Conservation (phyloP, 2,888 invertebrate species). For the Mylabris sibirica region DNA sequence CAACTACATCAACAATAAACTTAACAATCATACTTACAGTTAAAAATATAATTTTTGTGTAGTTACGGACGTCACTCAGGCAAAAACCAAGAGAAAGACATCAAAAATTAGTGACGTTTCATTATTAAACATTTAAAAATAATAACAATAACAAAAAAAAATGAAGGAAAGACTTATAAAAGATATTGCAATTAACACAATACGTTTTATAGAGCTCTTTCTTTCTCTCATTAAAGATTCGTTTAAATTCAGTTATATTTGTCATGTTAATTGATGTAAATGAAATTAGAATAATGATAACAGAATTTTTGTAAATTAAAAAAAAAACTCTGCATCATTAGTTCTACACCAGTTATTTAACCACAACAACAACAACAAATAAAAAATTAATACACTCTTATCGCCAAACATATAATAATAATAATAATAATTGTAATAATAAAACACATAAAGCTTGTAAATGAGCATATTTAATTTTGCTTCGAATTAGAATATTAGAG, state of each 20-base stretch:
- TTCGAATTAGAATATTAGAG: neutral
- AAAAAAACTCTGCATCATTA: neutral
- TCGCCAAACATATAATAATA: conserved; percentile 12
- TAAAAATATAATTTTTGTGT: conserved; percentile 52
- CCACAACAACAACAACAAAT: conserved; percentile 17
- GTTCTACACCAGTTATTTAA: conserved; percentile 21
- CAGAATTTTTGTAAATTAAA: neutral
- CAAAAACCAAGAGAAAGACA: conserved; percentile 65
- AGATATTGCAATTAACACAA: neutral
- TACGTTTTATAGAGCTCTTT: neutral
- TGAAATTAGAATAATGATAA: neutral
- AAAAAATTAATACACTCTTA: conserved; percentile 24
- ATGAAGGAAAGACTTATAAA: neutral
- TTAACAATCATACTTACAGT: conserved; percentile 61
- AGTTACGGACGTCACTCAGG: conserved; percentile 63
- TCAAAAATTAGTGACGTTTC: conserved; percentile 50
- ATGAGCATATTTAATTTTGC: conserved; percentile 1
- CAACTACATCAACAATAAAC: conserved; percentile 45
- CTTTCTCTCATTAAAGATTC: neutral
- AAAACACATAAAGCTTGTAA: conserved; percentile 17
- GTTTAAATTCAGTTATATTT: neutral
- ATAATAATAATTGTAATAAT: neutral
- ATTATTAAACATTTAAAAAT: conserved; percentile 11
- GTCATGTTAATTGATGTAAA: neutral
- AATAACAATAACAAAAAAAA: neutral